These are phyloP conservation scores for Chrysomela aeneicollis DNA, from an alignment of 2,888 invertebrate genomes.

Conservation along the genomic window DNA sequence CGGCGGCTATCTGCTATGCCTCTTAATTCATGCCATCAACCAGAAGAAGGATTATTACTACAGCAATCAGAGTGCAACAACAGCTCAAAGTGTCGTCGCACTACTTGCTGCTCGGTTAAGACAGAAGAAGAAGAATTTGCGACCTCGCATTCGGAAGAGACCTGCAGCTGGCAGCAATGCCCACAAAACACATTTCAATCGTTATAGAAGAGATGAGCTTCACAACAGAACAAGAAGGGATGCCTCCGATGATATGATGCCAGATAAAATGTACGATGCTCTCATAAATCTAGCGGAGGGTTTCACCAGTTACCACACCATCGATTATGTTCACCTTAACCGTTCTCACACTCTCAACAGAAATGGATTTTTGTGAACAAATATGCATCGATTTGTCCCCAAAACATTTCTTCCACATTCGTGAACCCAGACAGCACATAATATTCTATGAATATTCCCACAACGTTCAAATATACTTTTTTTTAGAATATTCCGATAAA, in stretches of 20 bases:
- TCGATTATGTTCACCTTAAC: constrained; percentile 53
- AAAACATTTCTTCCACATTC: too few relatives aligned
- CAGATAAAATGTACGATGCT: constrained; percentile 64
- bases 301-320: constrained; percentile 62
- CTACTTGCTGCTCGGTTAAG: constrained; percentile 34
- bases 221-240: constrained; percentile 37
- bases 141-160: constrained; percentile 15
- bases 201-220: neutral
- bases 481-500: too few relatives aligned
- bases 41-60: constrained; percentile 65
- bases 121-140: constrained; percentile 30
- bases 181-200: constrained; percentile 28
- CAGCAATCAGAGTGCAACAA: constrained; percentile 49
- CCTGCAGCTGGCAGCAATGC: constrained; percentile 19
- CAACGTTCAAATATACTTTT: too few relatives aligned
- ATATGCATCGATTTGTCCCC: too few relatives aligned
- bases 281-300: constrained; percentile 67
- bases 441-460: too few relatives aligned
- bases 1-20: constrained; percentile 81
- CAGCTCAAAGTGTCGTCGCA: constrained; percentile 51
- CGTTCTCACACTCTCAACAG: neutral
- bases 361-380: neutral
- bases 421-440: too few relatives aligned
- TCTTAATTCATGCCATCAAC: constrained; percentile 79
- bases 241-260: constrained; percentile 55